Evolutionary conservation across 2,888 invertebrate genomes (phyloP).

Genomic region (Coremacera marginata): DNA sequence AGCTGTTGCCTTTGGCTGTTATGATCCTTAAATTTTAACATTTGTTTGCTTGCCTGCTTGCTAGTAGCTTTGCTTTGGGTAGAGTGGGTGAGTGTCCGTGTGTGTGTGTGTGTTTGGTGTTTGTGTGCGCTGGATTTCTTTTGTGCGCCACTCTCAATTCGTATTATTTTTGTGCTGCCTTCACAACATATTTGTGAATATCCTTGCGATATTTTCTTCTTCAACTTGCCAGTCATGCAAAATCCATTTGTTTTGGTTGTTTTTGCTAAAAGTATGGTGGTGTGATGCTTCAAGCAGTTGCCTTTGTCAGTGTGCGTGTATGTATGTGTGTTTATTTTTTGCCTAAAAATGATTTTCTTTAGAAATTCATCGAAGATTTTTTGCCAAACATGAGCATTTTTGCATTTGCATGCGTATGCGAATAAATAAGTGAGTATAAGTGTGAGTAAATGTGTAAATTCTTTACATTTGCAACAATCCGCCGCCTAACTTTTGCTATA

Average conservation of each 20-base stretch:
- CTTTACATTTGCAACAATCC: too few species aligned
- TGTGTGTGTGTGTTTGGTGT: neutral
- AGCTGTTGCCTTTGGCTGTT: conserved; percentile 24
- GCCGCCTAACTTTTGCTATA: too few species aligned
- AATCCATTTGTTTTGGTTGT: conserved; percentile 15
- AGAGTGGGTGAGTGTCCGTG: neutral
- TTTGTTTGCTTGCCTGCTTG: conserved; percentile 4
- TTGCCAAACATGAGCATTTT: neutral
- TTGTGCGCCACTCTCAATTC: neutral
- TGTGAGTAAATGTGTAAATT: neutral
- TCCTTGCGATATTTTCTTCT: conserved; percentile 14
- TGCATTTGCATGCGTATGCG: neutral
- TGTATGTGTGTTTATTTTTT: neutral
- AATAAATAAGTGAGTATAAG: neutral
- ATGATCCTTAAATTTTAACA: conserved; percentile 26
- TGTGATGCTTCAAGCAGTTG: neutral
- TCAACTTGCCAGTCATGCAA: conserved; percentile 15
- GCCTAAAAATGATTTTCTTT: neutral
- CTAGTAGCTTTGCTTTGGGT: neutral
- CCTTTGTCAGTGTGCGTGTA: neutral
- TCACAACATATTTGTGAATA: conserved; percentile 14
- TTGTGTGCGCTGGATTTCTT: neutral
- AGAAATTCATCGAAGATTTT: neutral
- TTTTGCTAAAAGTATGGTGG: conserved; percentile 25
- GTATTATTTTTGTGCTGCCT: conserved; percentile 9